phyloP scores from a whole-genome alignment of 2,797 vertebrate genomes.

The Pseudochirops corinnae region DNA sequence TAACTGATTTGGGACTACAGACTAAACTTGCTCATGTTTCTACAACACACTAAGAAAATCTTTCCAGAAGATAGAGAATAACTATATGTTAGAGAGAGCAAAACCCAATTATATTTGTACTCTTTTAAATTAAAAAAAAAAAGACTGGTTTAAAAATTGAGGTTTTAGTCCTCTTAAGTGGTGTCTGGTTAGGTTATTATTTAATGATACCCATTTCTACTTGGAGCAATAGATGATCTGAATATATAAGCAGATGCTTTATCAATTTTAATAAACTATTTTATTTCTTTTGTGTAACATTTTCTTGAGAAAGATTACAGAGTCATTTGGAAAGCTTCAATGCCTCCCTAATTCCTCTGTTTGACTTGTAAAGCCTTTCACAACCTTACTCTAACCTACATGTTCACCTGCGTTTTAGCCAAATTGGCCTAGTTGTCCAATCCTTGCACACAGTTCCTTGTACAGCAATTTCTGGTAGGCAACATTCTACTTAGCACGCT shows the following conservation, averaged over 20 bases:
- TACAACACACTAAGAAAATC: not conserved
- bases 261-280: not conserved
- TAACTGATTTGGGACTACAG: constrained; percentile 21
- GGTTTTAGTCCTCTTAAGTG: not conserved
- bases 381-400: not conserved
- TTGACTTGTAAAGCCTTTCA: not conserved
- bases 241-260: not conserved
- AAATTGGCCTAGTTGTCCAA: not conserved
- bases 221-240: not conserved
- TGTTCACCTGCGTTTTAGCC: not conserved
- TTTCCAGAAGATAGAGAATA: not conserved
- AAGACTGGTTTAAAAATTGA: not conserved
- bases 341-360: not conserved
- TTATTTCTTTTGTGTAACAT: not conserved
- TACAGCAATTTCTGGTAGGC: not conserved
- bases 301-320: not conserved
- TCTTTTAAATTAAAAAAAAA: constrained; percentile 4
- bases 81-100: not conserved
- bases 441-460: not conserved
- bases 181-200: not conserved
- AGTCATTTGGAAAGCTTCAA: not conserved
- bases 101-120: not conserved
- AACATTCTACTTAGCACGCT: not conserved
- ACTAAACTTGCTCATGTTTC: constrained; percentile 24
- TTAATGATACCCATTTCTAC: not conserved